These are phyloP conservation scores for Zosterops lateralis DNA, from an alignment of 2,113 vertebrate species.

Conservation along the genomic window DNA sequence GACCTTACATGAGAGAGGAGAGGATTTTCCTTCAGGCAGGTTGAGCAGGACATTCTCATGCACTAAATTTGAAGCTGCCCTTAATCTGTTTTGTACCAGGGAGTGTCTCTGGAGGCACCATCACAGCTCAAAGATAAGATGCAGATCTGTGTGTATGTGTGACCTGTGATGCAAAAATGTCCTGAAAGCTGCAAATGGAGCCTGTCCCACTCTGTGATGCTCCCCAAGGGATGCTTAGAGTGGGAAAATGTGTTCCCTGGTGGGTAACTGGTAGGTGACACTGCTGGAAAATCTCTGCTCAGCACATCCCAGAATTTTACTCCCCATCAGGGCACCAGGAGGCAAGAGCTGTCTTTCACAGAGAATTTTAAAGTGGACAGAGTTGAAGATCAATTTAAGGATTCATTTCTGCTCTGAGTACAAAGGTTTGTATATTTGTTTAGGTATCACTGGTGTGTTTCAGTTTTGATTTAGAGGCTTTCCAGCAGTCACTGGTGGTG, in stretches of 20 bases:
- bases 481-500: background rate
- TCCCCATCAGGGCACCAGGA: background rate
- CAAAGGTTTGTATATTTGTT: background rate
- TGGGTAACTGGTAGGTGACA: background rate
- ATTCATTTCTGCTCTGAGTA: background rate
- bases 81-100: background rate
- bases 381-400: background rate
- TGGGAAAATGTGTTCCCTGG: background rate
- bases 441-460: background rate
- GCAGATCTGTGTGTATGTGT: background rate
- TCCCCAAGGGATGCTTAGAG: background rate
- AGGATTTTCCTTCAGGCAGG: background rate
- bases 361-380: background rate
- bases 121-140: background rate
- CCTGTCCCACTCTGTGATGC: background rate
- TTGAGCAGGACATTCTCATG: background rate
- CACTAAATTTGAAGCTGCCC: background rate
- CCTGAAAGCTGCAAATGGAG: background rate
- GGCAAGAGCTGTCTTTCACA: background rate
- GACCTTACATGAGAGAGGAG: background rate
- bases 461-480: background rate
- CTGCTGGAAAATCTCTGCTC: background rate
- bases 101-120: background rate
- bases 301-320: background rate
- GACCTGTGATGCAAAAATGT: background rate